Evolutionary conservation across 2,797 vertebrate species (phyloP), one percentile per base, ranked within the genome.

Genomic region (Crypturellus tataupa): DNA sequence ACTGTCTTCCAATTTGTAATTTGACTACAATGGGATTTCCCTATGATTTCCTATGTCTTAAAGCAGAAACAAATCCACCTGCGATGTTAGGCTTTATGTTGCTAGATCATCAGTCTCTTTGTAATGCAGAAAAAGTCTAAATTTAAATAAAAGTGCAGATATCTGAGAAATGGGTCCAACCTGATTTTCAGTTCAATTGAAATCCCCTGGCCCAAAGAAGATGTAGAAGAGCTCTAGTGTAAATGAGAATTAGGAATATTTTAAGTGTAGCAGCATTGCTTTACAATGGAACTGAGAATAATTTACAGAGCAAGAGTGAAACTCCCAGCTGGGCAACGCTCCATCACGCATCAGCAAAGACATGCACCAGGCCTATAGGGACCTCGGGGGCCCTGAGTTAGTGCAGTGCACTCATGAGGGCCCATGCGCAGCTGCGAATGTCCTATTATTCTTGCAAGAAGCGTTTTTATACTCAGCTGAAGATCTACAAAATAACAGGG

Each of bases 331-430:
- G 31, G 29, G 7, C 10, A 82, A 37, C 5, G 18, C 51, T 64
- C 60, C 47, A 65, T 27, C 13, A 47, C 31, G 31, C 20, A 47
- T 76, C 68, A 78, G 39, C 59, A 64, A 71, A 71, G 35, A 31
- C 14, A 64, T 79, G 2, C 27, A 49, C 33, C 21, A 75, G 13
- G 17, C 18, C 44, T 39, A n/a, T 42, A 29, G 42, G 37, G 47
- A 64, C 21, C 73, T 83, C 9, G 31, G 14, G 24, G 39, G 53
- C 63, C 65, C 19, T 55, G 33, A 80, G 10, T 53, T 71, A 55
- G 12, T 58, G 33, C 11, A 8, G 1, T 44, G 18, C 1, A 2
- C 20, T 42, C 44, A 37, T 11, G 3, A 37, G 44, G 15, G 67
- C 71, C 51, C 44, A 3, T 67, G 33, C 23, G 90, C 51, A 90